Conservation (phyloP, 2,113 vertebrate genomes). For the Pao palembangensis region DNA sequence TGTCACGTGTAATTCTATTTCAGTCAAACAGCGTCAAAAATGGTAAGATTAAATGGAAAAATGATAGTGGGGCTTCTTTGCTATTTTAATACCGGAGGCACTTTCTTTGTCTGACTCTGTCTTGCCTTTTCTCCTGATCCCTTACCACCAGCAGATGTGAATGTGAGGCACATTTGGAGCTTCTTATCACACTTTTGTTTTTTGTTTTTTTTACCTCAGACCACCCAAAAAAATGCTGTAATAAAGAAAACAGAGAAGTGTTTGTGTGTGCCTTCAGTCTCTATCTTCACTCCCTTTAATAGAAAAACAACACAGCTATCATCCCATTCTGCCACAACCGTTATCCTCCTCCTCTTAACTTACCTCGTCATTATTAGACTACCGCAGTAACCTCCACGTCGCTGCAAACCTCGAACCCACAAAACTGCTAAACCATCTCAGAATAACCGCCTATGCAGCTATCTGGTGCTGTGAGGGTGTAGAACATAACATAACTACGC, state of each 20-base stretch:
- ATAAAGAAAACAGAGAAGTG: slow-evolving; percentile 33
- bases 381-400: slow-evolving; percentile 63
- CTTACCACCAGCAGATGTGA: background rate
- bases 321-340: slow-evolving; percentile 67
- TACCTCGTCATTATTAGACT: slow-evolving; percentile 68
- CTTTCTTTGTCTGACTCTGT: slow-evolving; percentile 19
- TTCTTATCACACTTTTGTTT: slow-evolving; percentile 24
- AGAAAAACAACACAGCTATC: slow-evolving; percentile 57
- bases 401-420: slow-evolving; percentile 5
- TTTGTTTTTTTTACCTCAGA: slow-evolving; percentile 30
- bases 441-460: slow-evolving; percentile 38
- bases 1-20: slow-evolving; percentile 62
- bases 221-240: slow-evolving; percentile 29
- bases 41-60: slow-evolving; percentile 55
- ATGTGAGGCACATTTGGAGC: background rate
- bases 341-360: slow-evolving; percentile 69
- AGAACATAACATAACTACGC: slow-evolving; percentile 1
- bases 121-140: background rate
- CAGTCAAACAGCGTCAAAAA: slow-evolving; percentile 55
- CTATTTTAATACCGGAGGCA: slow-evolving; percentile 41
- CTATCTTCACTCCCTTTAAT: slow-evolving; percentile 53
- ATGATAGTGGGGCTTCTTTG: slow-evolving; percentile 41
- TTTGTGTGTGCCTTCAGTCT: slow-evolving; percentile 21
- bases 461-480: background rate
- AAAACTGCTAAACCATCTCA: no score